Conservation (phyloP, 2,797 vertebrate genomes). For the Anabas testudineus region DNA sequence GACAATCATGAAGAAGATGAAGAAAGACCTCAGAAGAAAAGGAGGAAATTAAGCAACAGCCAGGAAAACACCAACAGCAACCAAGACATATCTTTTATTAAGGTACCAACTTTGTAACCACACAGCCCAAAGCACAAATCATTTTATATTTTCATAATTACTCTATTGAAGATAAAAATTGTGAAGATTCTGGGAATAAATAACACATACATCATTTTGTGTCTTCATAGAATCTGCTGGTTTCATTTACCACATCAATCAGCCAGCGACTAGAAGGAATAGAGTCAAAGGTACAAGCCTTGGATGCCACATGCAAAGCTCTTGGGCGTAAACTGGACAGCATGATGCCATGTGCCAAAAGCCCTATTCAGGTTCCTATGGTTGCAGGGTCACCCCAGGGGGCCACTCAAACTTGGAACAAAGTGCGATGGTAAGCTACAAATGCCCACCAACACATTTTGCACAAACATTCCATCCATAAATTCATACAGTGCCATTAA, state of each 20-base stretch:
- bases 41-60: slow-evolving; percentile 90
- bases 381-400: slow-evolving; percentile 97
- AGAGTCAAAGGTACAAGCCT: slow-evolving; percentile 93
- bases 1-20: slow-evolving; percentile 93
- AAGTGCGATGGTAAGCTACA: slow-evolving; percentile 94
- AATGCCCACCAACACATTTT: background rate
- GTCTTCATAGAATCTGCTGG: slow-evolving; percentile 88
- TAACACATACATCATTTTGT: background rate
- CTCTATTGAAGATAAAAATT: background rate
- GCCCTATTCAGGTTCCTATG: slow-evolving; percentile 97
- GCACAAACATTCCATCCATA: background rate
- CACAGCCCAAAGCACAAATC: background rate
- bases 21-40: slow-evolving; percentile 90
- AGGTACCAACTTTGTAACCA: slow-evolving; percentile 65
- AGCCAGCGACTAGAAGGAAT: slow-evolving; percentile 94
- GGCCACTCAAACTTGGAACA: slow-evolving; percentile 98
- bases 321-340: slow-evolving; percentile 94
- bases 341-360: slow-evolving; percentile 92
- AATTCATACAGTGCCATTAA: too few species aligned
- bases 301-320: slow-evolving; percentile 94
- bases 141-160: background rate
- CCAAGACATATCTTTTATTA: slow-evolving; percentile 87
- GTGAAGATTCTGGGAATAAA: background rate
- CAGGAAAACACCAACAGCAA: slow-evolving; percentile 90
- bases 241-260: slow-evolving; percentile 94